These are phyloP conservation scores for Labia minor DNA, from an alignment of 2,888 invertebrate genomes.

Conservation along the genomic window DNA sequence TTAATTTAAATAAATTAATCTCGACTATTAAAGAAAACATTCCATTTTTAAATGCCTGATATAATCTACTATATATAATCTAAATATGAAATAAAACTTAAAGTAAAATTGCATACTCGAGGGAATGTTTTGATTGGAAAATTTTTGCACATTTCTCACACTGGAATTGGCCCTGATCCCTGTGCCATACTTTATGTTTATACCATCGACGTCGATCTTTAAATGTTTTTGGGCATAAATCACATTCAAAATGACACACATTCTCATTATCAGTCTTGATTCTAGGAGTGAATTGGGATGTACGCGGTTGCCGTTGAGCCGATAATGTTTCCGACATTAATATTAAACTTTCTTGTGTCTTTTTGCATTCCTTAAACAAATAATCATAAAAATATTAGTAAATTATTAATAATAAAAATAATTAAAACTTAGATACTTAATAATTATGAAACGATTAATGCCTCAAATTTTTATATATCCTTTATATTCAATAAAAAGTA, in stretches of 20 bases:
- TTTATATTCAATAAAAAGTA: too few relatives aligned
- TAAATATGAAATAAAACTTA: too few relatives aligned
- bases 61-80: too few relatives aligned
- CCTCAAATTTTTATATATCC: too few relatives aligned
- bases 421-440: neutral
- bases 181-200: neutral
- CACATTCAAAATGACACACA: neutral
- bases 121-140: conserved; percentile 19
- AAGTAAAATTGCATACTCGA: too few relatives aligned
- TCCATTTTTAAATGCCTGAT: too few relatives aligned
- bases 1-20: too few relatives aligned
- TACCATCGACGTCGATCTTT: neutral
- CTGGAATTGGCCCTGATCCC: conserved; percentile 14
- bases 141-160: conserved; percentile 20
- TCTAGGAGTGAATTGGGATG: too few relatives aligned
- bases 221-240: neutral
- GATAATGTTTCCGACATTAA: neutral
- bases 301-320: too few relatives aligned
- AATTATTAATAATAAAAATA: neutral
- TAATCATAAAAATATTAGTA: neutral
- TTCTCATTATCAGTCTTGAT: too few relatives aligned
- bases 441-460: too few relatives aligned
- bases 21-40: too few relatives aligned
- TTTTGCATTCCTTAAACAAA: neutral
- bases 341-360: neutral